phyloP scores from a whole-genome alignment of 92 coral and sea anemone species.

The Porites cylindrica region DNA sequence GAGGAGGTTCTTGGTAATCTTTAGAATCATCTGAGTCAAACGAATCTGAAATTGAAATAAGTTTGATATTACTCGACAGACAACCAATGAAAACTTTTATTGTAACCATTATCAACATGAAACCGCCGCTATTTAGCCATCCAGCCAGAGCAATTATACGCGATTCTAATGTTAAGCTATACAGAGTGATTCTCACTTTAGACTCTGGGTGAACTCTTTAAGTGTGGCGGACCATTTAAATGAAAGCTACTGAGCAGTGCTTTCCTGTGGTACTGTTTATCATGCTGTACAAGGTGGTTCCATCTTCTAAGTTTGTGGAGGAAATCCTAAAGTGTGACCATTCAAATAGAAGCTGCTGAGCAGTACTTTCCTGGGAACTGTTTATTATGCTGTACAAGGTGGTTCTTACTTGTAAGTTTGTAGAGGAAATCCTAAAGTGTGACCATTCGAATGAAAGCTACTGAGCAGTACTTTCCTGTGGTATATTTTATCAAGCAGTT shows the following conservation, averaged over 20 bases:
- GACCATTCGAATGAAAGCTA: background rate
- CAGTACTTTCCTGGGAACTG: background rate
- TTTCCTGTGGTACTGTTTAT: too few relatives aligned
- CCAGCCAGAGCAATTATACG: too few relatives aligned
- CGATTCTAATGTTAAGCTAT: background rate
- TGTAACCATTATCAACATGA: too few relatives aligned
- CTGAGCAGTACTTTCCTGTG: background rate
- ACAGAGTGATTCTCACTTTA: background rate
- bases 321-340: background rate
- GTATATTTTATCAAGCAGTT: too few relatives aligned
- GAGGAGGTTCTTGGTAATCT: slow-evolving; percentile 48
- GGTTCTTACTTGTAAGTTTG: background rate
- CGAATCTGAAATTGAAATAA: slow-evolving; percentile 24
- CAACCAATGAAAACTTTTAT: too few relatives aligned
- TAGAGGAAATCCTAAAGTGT: background rate
- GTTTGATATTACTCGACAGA: too few relatives aligned
- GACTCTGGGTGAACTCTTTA: background rate
- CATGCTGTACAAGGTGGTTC: background rate
- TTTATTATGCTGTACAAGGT: background rate
- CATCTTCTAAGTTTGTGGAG: background rate
- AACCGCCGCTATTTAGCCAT: too few relatives aligned
- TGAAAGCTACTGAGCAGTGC: background rate
- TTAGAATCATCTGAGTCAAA: slow-evolving; percentile 25
- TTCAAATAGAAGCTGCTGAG: background rate
- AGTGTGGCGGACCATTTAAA: background rate